Base-by-base conservation (phyloP, 2,113 vertebrate species). In the Poeciliopsis retropinna region DNA sequence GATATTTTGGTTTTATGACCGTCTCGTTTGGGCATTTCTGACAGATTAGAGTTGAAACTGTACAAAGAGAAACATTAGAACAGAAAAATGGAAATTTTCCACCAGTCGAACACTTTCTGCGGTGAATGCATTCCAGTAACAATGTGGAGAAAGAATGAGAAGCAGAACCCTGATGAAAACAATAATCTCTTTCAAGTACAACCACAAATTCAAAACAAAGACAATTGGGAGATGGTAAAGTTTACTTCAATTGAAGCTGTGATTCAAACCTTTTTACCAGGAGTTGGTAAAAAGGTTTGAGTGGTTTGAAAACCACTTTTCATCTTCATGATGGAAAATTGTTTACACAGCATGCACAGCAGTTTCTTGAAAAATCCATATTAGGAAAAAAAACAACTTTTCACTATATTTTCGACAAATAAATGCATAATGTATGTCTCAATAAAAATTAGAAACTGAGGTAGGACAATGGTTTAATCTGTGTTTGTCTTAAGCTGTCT, bases 1-100 rank as follows among this genome's bases (percentile, higher is more conserved):
- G 84, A 84, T 79, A 78, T 80, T 85, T 91, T 81, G 72, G 80
- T 83, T 75, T 80, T 74, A 67, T 73, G 76, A 85, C 83, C 70
- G 79, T 65, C 65, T 17, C 85, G 15, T 70, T 82, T 67, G 66
- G 76, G 67, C 61, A 82, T 60, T 68, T 68, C 29, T 75, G 77
- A 80, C 57, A 44, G 60, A 76, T 22, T 64, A 41, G 75, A 60
- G 41, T 68, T 78, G 54, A 82, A 86, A 78, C 28, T 54, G 34
- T 51, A 63, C 51, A 81, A 57, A 28, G 39, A 79, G 84, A 31
- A 72, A 82, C 72, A 87, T 85, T 87, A 79, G 84, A 87, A 82
- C 62, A 86, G 37, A 88, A 87, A 30, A 64, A 31, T 83, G 72
- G 30, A 85, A 87, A 85, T 82, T 63, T 73, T 41, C 65, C 73